These are phyloP conservation scores for Chaetodon auriga DNA, from an alignment of 2,113 vertebrate genomes.

Conservation along the genomic window DNA sequence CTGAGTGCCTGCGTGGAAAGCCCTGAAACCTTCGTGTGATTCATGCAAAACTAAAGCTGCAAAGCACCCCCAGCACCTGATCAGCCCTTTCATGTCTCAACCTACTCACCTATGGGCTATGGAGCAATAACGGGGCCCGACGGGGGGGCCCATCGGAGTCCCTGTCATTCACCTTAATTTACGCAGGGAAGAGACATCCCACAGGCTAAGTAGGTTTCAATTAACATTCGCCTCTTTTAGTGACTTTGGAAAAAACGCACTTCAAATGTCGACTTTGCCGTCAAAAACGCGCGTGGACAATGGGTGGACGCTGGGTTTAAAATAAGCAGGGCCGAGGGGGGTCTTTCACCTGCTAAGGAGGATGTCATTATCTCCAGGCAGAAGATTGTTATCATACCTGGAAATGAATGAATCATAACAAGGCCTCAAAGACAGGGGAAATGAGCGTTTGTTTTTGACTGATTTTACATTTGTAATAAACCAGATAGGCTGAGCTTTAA, in stretches of 20 bases:
- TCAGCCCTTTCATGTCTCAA: slow-evolving; percentile 38
- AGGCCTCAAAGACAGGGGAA: slow-evolving; percentile 19
- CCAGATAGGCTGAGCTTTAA: neutral
- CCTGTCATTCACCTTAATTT: slow-evolving; percentile 67
- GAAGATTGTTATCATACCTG: slow-evolving; percentile 25
- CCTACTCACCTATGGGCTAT: slow-evolving; percentile 35
- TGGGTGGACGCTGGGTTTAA: slow-evolving; percentile 65
- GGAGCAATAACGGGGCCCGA: slow-evolving; percentile 33
- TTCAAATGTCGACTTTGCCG: slow-evolving; percentile 76
- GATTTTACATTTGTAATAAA: slow-evolving; percentile 36
- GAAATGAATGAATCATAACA: slow-evolving; percentile 16
- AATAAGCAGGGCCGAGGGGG: slow-evolving; percentile 67
- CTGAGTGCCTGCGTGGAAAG: neutral
- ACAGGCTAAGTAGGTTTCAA: slow-evolving; percentile 65
- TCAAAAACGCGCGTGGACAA: slow-evolving; percentile 60
- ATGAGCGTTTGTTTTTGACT: slow-evolving; percentile 29
- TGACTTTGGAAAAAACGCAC: slow-evolving; percentile 51
- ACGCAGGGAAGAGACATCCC: slow-evolving; percentile 46
- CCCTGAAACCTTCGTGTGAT: neutral
- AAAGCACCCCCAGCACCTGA: slow-evolving; percentile 50
- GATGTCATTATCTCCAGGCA: slow-evolving; percentile 55
- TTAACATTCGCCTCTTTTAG: slow-evolving; percentile 72
- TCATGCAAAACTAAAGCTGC: slow-evolving; percentile 16
- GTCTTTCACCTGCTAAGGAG: slow-evolving; percentile 79
- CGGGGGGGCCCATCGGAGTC: slow-evolving; percentile 28